Evolutionary conservation across 2,113 vertebrate genomes (phyloP), one percentile per base, ranked within the genome.

Genomic region (Oncorhynchus kisutch): DNA sequence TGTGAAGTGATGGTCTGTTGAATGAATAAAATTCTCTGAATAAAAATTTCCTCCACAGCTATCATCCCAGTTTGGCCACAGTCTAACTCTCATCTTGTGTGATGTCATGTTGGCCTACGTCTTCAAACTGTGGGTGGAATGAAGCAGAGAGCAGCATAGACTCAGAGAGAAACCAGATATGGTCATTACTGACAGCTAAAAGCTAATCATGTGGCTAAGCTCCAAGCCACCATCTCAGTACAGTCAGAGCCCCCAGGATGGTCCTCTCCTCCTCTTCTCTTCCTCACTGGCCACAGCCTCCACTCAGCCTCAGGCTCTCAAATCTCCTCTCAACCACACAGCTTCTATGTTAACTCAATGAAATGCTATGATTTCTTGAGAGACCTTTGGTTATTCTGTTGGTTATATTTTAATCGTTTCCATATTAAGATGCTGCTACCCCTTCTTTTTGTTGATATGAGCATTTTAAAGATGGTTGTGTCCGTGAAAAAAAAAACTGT

Each of bases 131-230:
- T 66, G 72, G 74, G 75, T 80, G 70, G 45, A 62, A 18, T 25
- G 70, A 77, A 87, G 80, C 54, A n/a, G 62, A 45, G 39, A 45
- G 9, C 39, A 79, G 67, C 78, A 78, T n/a, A n/a, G 5, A 75
- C 83, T 77, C 78, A 81, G 7, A 71, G 5, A 73, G 87, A 90
- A 92, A 92, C 39, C 89, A 90, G 90, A 92, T 89, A 89, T 85
- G 81, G 86, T 85, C 83, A 90, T 91, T 91, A 91, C 80, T 81
- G 87, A 68, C 67, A 75, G 82, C 82, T 85, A 88, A 88, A 87
- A 84, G 91, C 90, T 88, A 88, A 90, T 88, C 88, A 81, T 86
- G 89, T 88, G 91, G 90, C 90, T 76, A 85, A 90, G 85, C 87
- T 85, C 90, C 90, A 92, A 87, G 86, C 89, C 91, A 84, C 83